Evolutionary conservation across 1,140 invertebrate species (phyloP).

Genomic region (Habropoda laboriosa): DNA sequence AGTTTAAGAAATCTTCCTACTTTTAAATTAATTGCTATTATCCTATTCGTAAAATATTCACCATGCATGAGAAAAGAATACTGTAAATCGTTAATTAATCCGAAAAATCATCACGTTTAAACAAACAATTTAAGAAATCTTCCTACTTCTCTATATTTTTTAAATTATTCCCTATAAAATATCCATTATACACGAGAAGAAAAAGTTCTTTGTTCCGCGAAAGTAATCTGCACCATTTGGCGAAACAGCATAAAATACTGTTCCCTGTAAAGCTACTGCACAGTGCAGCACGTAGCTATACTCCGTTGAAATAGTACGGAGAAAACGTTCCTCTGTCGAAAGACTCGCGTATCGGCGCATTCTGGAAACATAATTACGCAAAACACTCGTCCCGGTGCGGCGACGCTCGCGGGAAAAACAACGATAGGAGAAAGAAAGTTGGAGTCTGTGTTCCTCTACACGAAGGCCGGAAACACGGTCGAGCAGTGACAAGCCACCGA

Average conservation of each 20-base stretch:
- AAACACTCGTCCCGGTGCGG: not conserved
- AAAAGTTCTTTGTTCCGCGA: too few species aligned
- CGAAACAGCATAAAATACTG: not conserved
- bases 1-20: too few species aligned
- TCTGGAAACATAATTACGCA: conserved; percentile 4
- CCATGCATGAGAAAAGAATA: too few species aligned
- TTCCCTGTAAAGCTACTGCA: not conserved
- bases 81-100: too few species aligned
- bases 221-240: not conserved
- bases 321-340: not conserved
- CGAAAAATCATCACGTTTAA: too few species aligned
- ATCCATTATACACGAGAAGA: too few species aligned
- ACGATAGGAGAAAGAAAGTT: conserved; percentile 1
- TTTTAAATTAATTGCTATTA: not conserved
- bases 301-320: not conserved
- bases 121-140: too few species aligned
- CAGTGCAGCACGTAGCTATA: not conserved
- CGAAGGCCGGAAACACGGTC: conserved; percentile 12
- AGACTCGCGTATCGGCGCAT: not conserved
- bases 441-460: conserved; percentile 16
- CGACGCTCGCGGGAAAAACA: not conserved
- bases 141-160: too few species aligned
- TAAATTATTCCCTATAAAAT: too few species aligned
- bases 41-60: not conserved
- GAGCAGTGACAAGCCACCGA: not conserved